Percentiles rank a stretch among this genome's conserved stretches.
Evolutionary conservation across 2,888 invertebrate species (phyloP).

Genomic region (Cantharis flavilabris): DNA sequence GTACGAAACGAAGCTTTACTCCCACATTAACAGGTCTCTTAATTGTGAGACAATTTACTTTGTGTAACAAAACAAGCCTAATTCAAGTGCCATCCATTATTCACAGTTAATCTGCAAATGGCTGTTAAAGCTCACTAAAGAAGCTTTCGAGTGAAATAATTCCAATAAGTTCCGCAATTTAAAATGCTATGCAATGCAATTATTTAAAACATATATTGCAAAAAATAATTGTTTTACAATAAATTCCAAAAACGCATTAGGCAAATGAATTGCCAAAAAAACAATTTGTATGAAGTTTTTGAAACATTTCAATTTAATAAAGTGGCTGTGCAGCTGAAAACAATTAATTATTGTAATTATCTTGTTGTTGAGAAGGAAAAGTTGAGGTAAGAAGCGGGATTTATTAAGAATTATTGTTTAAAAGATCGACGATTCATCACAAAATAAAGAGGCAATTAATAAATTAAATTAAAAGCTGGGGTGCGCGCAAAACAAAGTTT

Average conservation of each 20-base stretch:
- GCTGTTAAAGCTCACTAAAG: neutral
- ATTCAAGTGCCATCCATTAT: neutral
- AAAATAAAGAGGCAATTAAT: conserved; percentile 12
- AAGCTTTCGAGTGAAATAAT: neutral
- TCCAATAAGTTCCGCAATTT: neutral
- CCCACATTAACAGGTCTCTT: neutral
- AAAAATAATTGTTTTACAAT: neutral
- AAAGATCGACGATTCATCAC: conserved; percentile 3
- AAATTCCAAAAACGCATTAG: neutral
- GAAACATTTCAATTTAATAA: neutral
- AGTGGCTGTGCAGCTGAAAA: neutral
- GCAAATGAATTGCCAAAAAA: too few relatives aligned
- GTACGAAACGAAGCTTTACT: neutral
- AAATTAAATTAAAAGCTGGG: conserved; percentile 2
- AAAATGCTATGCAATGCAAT: neutral
- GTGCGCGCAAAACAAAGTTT: neutral
- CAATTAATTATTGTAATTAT: neutral
- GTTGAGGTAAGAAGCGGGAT: neutral
- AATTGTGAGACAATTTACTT: neutral
- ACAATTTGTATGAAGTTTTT: neutral
- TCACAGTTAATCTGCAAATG: neutral
- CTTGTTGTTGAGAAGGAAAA: neutral
- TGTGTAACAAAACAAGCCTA: neutral
- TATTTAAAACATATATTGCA: neutral
- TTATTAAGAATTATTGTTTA: conserved; percentile 13